Base-by-base conservation (phyloP, 2,888 invertebrate species). In the Parnassius orleans region DNA sequence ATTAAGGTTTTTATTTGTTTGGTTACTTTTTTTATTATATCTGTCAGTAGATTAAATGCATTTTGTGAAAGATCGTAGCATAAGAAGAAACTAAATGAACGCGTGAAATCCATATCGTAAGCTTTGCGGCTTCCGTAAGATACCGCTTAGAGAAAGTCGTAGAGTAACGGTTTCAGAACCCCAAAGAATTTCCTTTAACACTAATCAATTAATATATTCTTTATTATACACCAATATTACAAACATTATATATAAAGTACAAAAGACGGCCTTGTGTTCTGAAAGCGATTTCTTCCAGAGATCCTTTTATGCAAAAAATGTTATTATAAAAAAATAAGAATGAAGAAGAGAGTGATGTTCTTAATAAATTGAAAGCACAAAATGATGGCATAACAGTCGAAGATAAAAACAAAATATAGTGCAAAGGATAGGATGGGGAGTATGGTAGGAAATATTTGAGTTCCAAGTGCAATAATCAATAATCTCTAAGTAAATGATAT, bases 101-200 rank as follows among this genome's bases (percentile, higher is more conserved):
- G 7, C 14, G 46, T 60, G 64, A 61, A 66, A 72, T 66, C 66
- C 65, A 57, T 66, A 60, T 66, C 63, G 64, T 63, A 61, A 67
- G 68, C 69, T 68, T 66, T 64, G 65, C 63, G 66, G 69, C 63
- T 71, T 69, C 66, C 63, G 61, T 63, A 63, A 65, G 58, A 53
- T 53, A 60, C 61, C 66, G 70, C 71, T 71, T 72, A 72, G 72
- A 71, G 67, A 61, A 58, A 12, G 59, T 53, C 48, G 53, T 62
- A 53, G 50, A 53, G 50, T 62, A 56, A 56, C 24, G 48, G 19
- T 54, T 44, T 33, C 7, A 10, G 53, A 58, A 33, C 12, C 53
- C 33, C 57, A 50, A 54, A 62, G 50, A 54, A 57, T 62, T 57
- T 46, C 57, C 44, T 58, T 53, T 41, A 46, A 12, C 44, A 52